Conservation (phyloP, 2,888 invertebrate genomes). For the Drosophila kuntzei region DNA sequence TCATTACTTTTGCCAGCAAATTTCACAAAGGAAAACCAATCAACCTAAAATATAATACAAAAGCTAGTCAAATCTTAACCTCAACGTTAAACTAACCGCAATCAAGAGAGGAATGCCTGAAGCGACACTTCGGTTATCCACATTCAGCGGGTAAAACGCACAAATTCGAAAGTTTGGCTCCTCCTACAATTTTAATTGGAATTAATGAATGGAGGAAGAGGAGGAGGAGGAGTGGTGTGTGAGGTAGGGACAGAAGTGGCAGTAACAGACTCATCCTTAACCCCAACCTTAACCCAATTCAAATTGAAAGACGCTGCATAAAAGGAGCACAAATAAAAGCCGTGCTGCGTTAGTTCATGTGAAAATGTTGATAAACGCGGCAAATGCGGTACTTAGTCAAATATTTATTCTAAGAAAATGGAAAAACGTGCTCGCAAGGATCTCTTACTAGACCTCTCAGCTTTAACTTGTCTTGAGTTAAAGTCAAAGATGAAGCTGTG, state of each 20-base stretch:
- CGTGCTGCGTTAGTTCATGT: conserved; percentile 49
- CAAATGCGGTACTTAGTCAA: conserved; percentile 49
- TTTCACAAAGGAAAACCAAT: conserved; percentile 29
- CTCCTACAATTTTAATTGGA: conserved; percentile 59
- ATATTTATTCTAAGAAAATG: conserved; percentile 50
- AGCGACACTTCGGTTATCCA: conserved; percentile 58
- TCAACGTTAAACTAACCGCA: conserved; percentile 43
- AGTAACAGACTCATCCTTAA: conserved; percentile 1
- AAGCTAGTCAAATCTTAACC: conserved; percentile 4
- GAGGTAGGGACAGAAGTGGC: neutral
- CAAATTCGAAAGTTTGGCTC: conserved; percentile 33
- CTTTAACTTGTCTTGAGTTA: neutral
- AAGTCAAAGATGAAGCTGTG: conserved; percentile 16
- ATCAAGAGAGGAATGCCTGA: conserved; percentile 48
- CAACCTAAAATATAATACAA: conserved; percentile 17
- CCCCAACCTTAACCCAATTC: neutral
- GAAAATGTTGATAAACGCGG: conserved; percentile 61
- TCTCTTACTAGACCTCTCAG: neutral
- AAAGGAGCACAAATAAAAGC: conserved; percentile 33
- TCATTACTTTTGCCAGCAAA: conserved; percentile 24
- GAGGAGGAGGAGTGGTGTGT: neutral
- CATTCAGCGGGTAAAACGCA: conserved; percentile 28
- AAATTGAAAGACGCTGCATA: conserved; percentile 20
- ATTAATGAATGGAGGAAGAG: conserved; percentile 41
- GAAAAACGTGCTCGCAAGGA: conserved; percentile 32